Evolutionary conservation across 2,797 vertebrate genomes (phyloP), one percentile per base, ranked within the genome.

Genomic region (Notamacropus eugenii): DNA sequence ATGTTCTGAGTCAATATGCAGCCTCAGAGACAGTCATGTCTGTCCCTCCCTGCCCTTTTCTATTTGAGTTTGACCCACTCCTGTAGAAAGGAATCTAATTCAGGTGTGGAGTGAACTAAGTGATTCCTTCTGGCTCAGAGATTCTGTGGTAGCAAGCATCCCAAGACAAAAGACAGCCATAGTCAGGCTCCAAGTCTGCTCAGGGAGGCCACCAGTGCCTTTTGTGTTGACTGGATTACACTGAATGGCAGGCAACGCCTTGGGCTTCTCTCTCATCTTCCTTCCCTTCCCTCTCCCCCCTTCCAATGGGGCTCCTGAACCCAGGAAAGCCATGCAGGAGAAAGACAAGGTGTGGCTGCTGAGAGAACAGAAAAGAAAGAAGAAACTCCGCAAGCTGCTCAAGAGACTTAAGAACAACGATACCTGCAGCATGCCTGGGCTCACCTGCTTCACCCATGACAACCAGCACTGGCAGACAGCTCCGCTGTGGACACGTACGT

Each of bases 401-500:
- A 99, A 99, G 98, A 99, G 99, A 31, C 99, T 99, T 55, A 99
- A 99, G 93, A 99, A 99, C 98, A 99, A 99, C 0, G 99, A 99
- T 98, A 99, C 99, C 0, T 99, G 99, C 98, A 99, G 99, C 98
- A 99, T 99, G 99, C 99, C 99, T 0, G 99, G 99, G 29, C 99
- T 99, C 93, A 99, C 99, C 34, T 99, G 99, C 98, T 99, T 99
- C 98, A 99, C 99, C 67, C 99, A 99, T 0, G 99, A 99, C 98
- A 99, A 99, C 99, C 99, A 99, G 96, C 99, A 99, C 98, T 99
- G 99, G 99, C 99, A 99, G 98, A 99, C 99, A 0, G 99, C 99
- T 92, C 99, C 99, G 54, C 99, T 99, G 97, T 99, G 99, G 99
- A 99, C 99, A 96, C 1, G 99, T 99, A 98, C 99, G 99, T 56